Percentiles rank a stretch among this genome's conserved stretches.
These are phyloP conservation scores for Drosophila yakuba DNA, from an alignment of 1,140 invertebrate species.

Conservation along the genomic window DNA sequence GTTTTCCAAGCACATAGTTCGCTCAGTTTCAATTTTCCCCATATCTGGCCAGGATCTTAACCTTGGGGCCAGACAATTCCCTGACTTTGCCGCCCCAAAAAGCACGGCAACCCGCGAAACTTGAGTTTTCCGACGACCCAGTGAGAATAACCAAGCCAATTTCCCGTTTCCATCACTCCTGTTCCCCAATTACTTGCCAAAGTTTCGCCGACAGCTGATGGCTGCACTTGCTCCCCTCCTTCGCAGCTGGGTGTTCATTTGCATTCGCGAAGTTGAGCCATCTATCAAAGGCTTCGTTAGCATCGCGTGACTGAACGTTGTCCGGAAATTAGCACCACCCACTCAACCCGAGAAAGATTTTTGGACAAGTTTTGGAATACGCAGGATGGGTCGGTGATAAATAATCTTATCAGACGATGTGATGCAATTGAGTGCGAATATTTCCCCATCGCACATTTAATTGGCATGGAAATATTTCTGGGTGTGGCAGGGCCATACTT, in stretches of 20 bases:
- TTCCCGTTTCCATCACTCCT: slow-evolving; percentile 56
- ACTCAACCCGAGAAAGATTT: slow-evolving; percentile 3
- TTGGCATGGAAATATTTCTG: slow-evolving; percentile 45
- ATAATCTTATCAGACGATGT: slow-evolving; percentile 20
- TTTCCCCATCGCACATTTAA: slow-evolving; percentile 32
- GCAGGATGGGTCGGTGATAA: slow-evolving; percentile 1
- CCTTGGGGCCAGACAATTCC: slow-evolving; percentile 24
- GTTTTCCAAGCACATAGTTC: too few relatives aligned
- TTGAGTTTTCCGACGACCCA: slow-evolving; percentile 19
- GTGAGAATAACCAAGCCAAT: slow-evolving; percentile 51
- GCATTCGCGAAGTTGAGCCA: slow-evolving; percentile 38
- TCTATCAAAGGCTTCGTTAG: slow-evolving; percentile 75
- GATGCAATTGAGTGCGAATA: slow-evolving; percentile 39
- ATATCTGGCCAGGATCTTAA: slow-evolving; percentile 19
- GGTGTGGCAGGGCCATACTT: slow-evolving; percentile 47
- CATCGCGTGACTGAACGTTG: slow-evolving; percentile 66
- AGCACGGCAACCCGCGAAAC: slow-evolving; percentile 5
- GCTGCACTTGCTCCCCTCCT: slow-evolving; percentile 16
- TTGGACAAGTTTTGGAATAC: slow-evolving; percentile 3
- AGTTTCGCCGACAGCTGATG: slow-evolving; percentile 59
- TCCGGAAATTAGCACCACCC: slow-evolving; percentile 44
- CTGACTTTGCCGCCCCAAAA: neutral
- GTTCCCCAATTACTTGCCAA: slow-evolving; percentile 69
- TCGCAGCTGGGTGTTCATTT: slow-evolving; percentile 29
- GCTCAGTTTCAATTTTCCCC: neutral